Evolutionary conservation across 2,797 vertebrate species (phyloP), one percentile per base, ranked within the genome.

Genomic region (Micrastur ruficollis): DNA sequence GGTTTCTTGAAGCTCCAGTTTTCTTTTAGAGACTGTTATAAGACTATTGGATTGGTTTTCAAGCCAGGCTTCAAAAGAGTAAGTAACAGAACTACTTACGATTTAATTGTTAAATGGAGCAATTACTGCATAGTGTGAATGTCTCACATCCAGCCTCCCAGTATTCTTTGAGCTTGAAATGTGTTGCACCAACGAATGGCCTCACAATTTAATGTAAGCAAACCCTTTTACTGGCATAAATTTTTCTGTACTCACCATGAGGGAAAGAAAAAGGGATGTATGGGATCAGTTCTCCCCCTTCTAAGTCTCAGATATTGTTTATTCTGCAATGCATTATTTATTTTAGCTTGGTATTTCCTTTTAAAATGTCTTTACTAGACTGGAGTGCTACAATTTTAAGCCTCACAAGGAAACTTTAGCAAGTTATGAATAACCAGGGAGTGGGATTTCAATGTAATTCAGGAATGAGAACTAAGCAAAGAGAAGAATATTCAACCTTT

Each of bases 401-500:
- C 53, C 76, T 97, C 86, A 59, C 70, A 94, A 91, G 93, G 75
- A 96, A 96, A 87, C 56, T 93, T 79, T 84, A 80, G 89, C 93
- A 94, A 90, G 81, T 95, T 90, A 67, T 72, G 84, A 96, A 92
- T 94, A 96, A 96, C 44, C 49, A 75, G 68, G 91, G 96, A 97
- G 94, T 97, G 91, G 95, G 93, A 84, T 97, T 97, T 97, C 96
- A 93, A 44, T 93, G 83, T 93, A 91, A 95, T 96, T 96, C 86
- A 92, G 96, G 95, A 97, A 96, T 84, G 95, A 91, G 96, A 97
- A 91, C 92, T 95, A 93, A 97, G 97, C 90, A 92, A 93, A 97
- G 81, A 93, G 89, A 80, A 87, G 82, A 95, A 94, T 91, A 96
- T 97, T 95, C 96, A 95, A 97, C 94, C 95, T 98, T 97, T 95